Conservation (phyloP, 2,113 vertebrate genomes). For the Loxodonta africana region DNA sequence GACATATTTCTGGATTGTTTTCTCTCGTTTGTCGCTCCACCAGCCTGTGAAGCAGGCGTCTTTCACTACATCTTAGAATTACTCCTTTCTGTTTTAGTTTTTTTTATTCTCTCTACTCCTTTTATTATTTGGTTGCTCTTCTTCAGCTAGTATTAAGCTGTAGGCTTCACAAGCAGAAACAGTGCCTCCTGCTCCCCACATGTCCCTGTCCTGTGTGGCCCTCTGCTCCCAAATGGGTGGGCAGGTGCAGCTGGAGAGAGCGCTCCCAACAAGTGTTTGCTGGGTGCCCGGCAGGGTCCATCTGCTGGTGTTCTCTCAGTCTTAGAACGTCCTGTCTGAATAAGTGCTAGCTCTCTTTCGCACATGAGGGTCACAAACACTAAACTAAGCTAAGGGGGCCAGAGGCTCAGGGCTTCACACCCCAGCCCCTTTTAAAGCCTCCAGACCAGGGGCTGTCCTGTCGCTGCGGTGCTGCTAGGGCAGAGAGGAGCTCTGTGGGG, state of each 20-base stretch:
- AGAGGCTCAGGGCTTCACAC: fast-evolving
- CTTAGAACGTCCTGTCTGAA: not conserved
- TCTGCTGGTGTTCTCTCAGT: fast-evolving
- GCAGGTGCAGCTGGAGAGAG: not conserved
- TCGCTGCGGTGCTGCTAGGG: not conserved
- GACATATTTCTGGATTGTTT: not conserved
- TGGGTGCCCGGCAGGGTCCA: not conserved
- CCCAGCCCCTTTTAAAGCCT: not conserved
- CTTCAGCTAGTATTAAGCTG: fast-evolving
- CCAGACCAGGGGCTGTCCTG: not conserved
- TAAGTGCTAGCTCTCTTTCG: not conserved
- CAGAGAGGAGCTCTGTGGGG: too few species aligned
- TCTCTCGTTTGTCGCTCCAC: too few species aligned
- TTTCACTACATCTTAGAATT: not conserved
- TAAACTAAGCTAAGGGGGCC: too few species aligned
- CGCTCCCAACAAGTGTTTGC: not conserved
- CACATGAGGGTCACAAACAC: not conserved
- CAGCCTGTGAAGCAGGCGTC: not conserved
- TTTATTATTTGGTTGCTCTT: too few species aligned
- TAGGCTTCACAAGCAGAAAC: not conserved
- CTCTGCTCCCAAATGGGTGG: not conserved
- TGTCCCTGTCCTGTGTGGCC: not conserved
- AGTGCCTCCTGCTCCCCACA: too few species aligned
- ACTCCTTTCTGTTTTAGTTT: too few species aligned
- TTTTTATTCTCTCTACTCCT: not conserved